Evolutionary conservation across 1,140 invertebrate genomes (phyloP).

Genomic region (Bombus huntii): DNA sequence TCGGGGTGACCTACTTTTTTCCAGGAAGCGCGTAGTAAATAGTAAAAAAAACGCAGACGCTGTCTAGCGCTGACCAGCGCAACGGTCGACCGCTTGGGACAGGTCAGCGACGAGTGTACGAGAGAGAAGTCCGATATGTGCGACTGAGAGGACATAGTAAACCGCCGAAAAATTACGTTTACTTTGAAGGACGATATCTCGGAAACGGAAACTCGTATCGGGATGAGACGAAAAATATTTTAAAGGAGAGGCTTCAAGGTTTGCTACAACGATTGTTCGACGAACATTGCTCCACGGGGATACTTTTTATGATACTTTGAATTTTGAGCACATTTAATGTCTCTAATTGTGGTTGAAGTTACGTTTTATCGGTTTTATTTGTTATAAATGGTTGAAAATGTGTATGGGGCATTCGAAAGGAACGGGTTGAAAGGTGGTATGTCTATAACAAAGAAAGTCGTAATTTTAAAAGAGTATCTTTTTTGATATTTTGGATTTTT

Average conservation of each 20-base stretch:
- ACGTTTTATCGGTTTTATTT: neutral
- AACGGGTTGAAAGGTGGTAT: too few species aligned
- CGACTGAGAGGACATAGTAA: neutral
- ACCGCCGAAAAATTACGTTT: neutral
- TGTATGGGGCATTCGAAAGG: neutral
- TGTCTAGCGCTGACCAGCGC: conserved; percentile 1
- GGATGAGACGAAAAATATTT: neutral
- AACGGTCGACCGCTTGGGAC: neutral
- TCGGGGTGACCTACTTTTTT: conserved; percentile 28
- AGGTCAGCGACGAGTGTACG: neutral
- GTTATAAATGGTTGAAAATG: neutral
- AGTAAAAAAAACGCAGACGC: conserved; percentile 17
- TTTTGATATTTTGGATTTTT: too few species aligned
- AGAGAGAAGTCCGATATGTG: neutral
- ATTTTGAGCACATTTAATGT: neutral
- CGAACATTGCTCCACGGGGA: neutral
- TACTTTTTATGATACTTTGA: neutral
- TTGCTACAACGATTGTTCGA: rapidly evolving
- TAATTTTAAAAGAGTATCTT: too few species aligned
- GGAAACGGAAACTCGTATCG: neutral
- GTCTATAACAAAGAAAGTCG: too few species aligned
- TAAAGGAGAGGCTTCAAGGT: neutral
- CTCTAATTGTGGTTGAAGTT: neutral
- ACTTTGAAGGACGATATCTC: neutral
- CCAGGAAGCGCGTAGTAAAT: conserved; percentile 10